Percentiles rank a stretch among this genome's conserved stretches.
Conservation (phyloP, 37 sponge, comb jelly and placozoan species). For the Axinella damicornis region DNA sequence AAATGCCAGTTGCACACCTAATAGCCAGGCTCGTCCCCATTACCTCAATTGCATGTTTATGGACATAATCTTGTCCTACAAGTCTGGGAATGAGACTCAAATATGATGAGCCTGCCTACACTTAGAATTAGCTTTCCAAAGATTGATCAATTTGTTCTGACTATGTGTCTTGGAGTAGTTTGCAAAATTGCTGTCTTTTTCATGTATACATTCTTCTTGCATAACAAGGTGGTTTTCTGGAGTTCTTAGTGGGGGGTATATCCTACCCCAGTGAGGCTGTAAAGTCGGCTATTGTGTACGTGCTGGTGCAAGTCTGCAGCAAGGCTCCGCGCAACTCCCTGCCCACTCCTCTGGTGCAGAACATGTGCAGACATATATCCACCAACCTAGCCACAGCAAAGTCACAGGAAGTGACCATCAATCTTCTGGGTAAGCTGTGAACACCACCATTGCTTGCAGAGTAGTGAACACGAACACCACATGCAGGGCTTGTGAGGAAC, state of each 20-base stretch:
- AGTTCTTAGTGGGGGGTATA: slow-evolving; percentile 54
- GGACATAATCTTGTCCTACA: no score
- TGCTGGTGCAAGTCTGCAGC: slow-evolving; percentile 49
- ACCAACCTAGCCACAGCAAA: slow-evolving; percentile 49
- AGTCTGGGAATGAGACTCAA: no score
- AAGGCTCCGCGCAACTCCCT: slow-evolving; percentile 43
- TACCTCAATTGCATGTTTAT: no score
- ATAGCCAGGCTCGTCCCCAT: no score
- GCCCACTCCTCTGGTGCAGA: slow-evolving; percentile 35
- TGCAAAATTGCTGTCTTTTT: no score
- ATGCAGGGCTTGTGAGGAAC: slow-evolving; percentile 40
- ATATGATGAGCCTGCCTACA: no score
- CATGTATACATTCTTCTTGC: no score
- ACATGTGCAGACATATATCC: slow-evolving; percentile 31
- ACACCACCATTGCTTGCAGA: neutral
- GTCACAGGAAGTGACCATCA: slow-evolving; percentile 53
- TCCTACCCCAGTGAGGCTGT: slow-evolving; percentile 61
- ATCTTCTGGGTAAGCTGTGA: slow-evolving; percentile 47
- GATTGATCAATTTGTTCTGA: no score
- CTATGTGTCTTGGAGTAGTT: no score
- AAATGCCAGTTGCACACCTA: no score
- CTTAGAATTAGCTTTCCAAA: no score
- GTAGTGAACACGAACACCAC: no score
- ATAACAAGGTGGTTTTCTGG: slow-evolving; percentile 59
- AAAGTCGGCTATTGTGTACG: slow-evolving; percentile 52